Percentiles rank a stretch among this genome's conserved stretches.
Evolutionary conservation across 2,113 vertebrate genomes (phyloP).

Genomic region (Lanius collurio): DNA sequence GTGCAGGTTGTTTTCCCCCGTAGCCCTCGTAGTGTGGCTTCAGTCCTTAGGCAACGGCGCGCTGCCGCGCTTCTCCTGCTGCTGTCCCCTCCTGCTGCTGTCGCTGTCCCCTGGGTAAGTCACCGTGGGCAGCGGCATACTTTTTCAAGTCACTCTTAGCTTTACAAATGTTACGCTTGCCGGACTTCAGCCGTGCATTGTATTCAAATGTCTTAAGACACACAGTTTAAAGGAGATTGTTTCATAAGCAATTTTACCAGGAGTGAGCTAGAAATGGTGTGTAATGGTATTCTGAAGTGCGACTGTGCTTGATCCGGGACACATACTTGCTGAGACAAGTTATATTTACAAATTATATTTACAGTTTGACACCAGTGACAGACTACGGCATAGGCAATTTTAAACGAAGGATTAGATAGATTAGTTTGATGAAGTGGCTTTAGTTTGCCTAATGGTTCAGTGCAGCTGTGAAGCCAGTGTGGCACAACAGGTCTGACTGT

Average conservation of each 20-base stretch:
- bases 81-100: not conserved
- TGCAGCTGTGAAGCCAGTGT: not conserved
- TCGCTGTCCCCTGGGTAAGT: not conserved
- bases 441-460: not conserved
- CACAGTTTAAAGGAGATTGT: not conserved
- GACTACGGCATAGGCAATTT: not conserved
- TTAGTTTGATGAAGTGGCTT: not conserved
- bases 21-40: not conserved
- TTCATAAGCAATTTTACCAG: not conserved
- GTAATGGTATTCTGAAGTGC: fast-evolving
- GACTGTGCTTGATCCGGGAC: not conserved
- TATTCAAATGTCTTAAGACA: not conserved
- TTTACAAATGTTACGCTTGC: not conserved
- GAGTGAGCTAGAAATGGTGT: not conserved
- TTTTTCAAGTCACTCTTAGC: not conserved
- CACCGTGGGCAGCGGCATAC: not conserved
- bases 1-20: not conserved
- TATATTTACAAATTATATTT: not conserved
- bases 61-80: not conserved
- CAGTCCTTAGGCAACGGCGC: not conserved
- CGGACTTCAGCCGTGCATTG: not conserved
- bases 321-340: not conserved
- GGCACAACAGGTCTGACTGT: not conserved
- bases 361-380: not conserved
- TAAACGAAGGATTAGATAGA: not conserved